These are phyloP conservation scores for Allenopithecus nigroviridis DNA, from an alignment of 2,797 vertebrate species.

Conservation along the genomic window DNA sequence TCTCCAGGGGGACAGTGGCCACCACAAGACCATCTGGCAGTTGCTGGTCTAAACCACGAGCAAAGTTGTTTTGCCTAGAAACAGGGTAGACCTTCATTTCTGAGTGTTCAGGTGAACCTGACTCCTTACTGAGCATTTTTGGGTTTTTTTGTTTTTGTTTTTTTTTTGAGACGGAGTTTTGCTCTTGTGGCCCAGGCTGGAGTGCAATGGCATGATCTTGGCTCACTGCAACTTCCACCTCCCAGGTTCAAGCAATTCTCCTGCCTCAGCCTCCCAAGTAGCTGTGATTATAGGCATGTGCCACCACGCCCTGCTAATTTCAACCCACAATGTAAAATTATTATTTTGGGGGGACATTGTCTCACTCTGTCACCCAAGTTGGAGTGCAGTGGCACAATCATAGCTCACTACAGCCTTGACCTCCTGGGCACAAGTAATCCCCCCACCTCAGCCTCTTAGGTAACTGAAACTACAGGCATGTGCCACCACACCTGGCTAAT, in stretches of 20 bases:
- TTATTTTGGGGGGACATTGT: no score
- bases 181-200: no score
- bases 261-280: no score
- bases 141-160: no score
- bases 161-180: no score
- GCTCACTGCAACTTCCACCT: no score
- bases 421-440: neutral
- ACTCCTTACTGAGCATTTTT: neutral
- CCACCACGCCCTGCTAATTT: neutral
- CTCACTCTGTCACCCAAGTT: no score
- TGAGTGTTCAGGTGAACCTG: neutral
- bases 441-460: neutral
- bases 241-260: no score
- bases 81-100: neutral
- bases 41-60: slow-evolving; percentile 96
- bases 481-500: neutral
- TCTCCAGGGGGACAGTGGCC: slow-evolving; percentile 94
- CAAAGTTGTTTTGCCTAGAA: slow-evolving; percentile 97
- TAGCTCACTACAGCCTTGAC: neutral
- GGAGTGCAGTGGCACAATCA: neutral
- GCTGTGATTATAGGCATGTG: no score
- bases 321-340: neutral
- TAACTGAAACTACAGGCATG: neutral
- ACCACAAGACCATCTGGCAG: slow-evolving; percentile 96
- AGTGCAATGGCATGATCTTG: no score